phyloP scores from a whole-genome alignment of 2,888 invertebrate genomes.

The Volucella bombylans region DNA sequence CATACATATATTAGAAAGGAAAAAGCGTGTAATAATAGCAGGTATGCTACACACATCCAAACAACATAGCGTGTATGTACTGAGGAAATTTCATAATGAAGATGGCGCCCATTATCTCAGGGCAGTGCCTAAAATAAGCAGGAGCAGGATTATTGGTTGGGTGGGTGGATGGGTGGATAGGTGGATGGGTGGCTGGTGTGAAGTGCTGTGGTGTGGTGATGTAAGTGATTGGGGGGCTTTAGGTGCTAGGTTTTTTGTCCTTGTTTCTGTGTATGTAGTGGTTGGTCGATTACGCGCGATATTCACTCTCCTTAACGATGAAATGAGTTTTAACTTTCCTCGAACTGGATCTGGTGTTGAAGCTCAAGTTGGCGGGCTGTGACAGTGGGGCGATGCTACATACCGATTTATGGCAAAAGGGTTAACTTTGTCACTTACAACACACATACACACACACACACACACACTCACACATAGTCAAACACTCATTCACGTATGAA shows the following conservation, averaged over 20 bases:
- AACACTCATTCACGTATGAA: too few species aligned
- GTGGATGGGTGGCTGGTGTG: too few species aligned
- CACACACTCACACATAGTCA: neutral
- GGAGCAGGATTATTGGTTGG: neutral
- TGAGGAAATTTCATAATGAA: conserved; percentile 48
- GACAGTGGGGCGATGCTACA: conserved; percentile 13
- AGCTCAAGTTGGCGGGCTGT: neutral
- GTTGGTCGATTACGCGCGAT: neutral
- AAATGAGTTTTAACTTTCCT: conserved; percentile 3
- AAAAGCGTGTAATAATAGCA: conserved; percentile 31
- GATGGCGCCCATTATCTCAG: conserved; percentile 59
- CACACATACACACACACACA: neutral
- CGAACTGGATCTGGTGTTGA: neutral
- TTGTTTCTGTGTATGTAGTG: neutral
- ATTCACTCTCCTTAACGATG: conserved; percentile 9
- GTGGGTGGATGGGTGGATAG: conserved; percentile 4
- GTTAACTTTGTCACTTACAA: conserved; percentile 28
- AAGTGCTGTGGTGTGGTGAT: too few species aligned
- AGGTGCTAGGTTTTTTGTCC: too few species aligned
- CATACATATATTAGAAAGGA: conserved; percentile 20
- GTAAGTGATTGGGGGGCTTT: too few species aligned
- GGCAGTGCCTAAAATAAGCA: neutral
- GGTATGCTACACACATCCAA: conserved; percentile 1
- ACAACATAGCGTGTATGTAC: neutral
- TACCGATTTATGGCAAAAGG: conserved; percentile 27